Evolutionary conservation across 92 coral and sea anemone species (phyloP).

Genomic region (Phenganax stokvisi): DNA sequence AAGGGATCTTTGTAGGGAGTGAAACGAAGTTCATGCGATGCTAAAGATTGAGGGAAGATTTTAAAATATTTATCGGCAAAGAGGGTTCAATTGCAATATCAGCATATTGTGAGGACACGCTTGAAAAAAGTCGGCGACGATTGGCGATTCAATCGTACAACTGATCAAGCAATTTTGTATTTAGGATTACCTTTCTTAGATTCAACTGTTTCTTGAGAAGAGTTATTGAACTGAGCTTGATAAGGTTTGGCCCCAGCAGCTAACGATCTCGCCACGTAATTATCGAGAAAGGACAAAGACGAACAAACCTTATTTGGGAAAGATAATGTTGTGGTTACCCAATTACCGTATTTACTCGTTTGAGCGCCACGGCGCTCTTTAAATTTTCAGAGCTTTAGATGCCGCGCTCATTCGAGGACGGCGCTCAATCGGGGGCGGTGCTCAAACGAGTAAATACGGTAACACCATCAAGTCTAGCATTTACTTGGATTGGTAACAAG

Average conservation of each 20-base stretch:
- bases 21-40: background rate
- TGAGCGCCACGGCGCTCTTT: no score
- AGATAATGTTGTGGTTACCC: no score
- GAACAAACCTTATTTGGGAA: slow-evolving; percentile 60
- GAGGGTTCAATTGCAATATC: no score
- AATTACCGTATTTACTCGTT: no score
- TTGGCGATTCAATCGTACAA: background rate
- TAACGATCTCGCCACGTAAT: slow-evolving; percentile 67
- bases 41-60: background rate
- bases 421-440: no score
- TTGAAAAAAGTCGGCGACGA: no score
- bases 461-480: background rate
- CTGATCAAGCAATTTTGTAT: background rate
- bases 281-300: slow-evolving; percentile 76
- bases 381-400: no score
- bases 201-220: slow-evolving; percentile 26
- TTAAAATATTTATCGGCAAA: no score
- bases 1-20: slow-evolving; percentile 5
- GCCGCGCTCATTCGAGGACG: no score
- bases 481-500: background rate
- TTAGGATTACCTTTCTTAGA: slow-evolving; percentile 1
- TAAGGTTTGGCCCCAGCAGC: slow-evolving; percentile 68
- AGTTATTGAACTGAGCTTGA: slow-evolving; percentile 50
- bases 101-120: no score
- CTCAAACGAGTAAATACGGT: no score